Evolutionary conservation across 1,140 invertebrate genomes (phyloP), one percentile per base, ranked within the genome.

Genomic region (Pachyrhynchus sulphureomaculatus): DNA sequence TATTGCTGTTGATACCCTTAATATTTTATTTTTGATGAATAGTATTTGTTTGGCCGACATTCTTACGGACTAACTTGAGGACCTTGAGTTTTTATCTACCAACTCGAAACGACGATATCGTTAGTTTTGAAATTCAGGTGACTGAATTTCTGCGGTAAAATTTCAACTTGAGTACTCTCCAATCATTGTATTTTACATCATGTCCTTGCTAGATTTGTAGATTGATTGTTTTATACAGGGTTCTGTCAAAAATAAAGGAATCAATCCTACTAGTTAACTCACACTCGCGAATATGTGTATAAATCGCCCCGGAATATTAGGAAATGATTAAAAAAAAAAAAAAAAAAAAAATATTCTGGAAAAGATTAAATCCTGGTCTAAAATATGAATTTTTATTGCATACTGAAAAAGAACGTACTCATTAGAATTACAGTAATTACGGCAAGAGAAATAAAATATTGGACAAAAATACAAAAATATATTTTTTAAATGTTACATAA

Each of bases 31-130:
- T 55, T 56, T 15, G 15, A 49, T 32, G 36, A 55, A 34, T 56
- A 49, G 20, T 55, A 62, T 62, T 65, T 45, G 39, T 67, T 67
- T 69, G 65, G 37, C 20, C 49, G 53, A 62, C 67, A 58, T 60
- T 68, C 58, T 56, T 55, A 62, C 59, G 53, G 61, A 61, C 51
- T 55, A 64, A 63, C 49, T 66, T 41, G 62, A 65, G 54, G 64
- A 65, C 67, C 67, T 69, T 69, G 67, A 69, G 54, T 59, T 66
- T 66, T 67, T 67, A 67, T 64, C 66, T 69, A 52, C 45, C 59
- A 53, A 41, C 41, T 59, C 44, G 45, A 63, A 53, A 53, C 62
- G 55, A 51, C 56, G 55, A 64, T 66, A 64, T 57, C 17, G 51
- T 67, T n/a, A 64, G 65, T 67, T 67, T 67, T 58, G 60, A 66